Base-by-base conservation (phyloP, 30 jellyfish, hydroid and myxozoan genomes). In the Mastigias papua region DNA sequence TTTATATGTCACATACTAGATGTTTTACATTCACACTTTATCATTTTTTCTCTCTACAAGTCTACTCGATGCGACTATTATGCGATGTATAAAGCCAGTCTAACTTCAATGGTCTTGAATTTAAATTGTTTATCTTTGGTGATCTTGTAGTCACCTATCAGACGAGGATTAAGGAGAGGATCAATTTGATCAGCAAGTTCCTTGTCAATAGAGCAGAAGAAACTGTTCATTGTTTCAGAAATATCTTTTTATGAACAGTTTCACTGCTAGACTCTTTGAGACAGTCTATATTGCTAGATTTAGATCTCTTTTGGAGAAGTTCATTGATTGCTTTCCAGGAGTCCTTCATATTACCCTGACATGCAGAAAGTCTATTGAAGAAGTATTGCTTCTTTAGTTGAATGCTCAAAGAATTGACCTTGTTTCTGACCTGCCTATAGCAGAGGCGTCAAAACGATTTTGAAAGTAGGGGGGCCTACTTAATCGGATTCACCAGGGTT, bases 201-300 rank as follows among this genome's bases (percentile, higher is more conserved):
- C 78, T 80, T 80, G 54, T 78, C 92, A 60, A 82, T 34, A 11
- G 92, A 60, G 86, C 92, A 67, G 66, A 82, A 82, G 92, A 82
- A 82, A 57, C 77, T 82, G 78, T 82, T 82, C 92, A 82, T 82
- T 82, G 84, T 34, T 9, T 70, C 29, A 57, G 86, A 68, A 82
- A 82, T 82, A 21, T 78, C 78, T 32, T 78, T 78, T 37, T 49
- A 37, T 48, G 84, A 72, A 48, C 35, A 34, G 80, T 78, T 63
- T 78, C 42, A 13, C 23, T 10, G 48, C 89, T 76, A 78, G 80
- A 78, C n/a, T n/a, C n/a, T n/a, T n/a, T n/a, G n/a, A n/a, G n/a
- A n/a, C n/a, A n/a, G n/a, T n/a, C n/a, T n/a, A 76, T 76, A 73
- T 76, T 76, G 64, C 87, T 76, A 29, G 87, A 76, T 28, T 76